Base-by-base conservation (phyloP, 2,888 invertebrate genomes). In the Melieria crassipennis region DNA sequence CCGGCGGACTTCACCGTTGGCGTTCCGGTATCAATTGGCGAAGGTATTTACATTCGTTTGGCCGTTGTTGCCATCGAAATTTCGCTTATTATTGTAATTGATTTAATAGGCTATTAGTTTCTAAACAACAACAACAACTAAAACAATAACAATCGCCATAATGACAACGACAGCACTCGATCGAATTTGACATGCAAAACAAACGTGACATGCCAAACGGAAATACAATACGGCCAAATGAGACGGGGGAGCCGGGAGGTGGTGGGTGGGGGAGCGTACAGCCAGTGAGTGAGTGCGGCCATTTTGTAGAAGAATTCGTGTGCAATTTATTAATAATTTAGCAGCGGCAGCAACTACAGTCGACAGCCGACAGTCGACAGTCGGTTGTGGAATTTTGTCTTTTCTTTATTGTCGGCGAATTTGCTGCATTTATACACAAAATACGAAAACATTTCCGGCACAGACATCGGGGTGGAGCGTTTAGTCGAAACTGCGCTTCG, bases 101-200 rank as follows among this genome's bases (percentile, higher is more conserved):
- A 69, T 69, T 62, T 69, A 69, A 69, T 69, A 55, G 68, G 62
- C 62, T 69, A 69, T 69, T 69, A 69, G 47, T 69, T 69, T 62
- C 55, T 52, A 56, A 50, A 66, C 10, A n/a, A 42, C 47, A 42
- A 57, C 57, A 47, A 43, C 10, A 58, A 30, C 30, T 30, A 30
- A 30, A 60, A 45, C 45, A 60, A 60, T 30, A 30, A 30, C 30
- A 30, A 30, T 30, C 30, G 30, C 30, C 30, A 30, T 30, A 30
- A 30, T 30, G 30, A 30, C 30, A 30, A 30, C 30, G 30, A 30
- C 30, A 67, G 67, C 52, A 45, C 16, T 50, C 61, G 50, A 60
- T 61, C 43, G 13, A 67, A 68, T 72, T 72, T 72, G 69, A 69
- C 72, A 72, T 72, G 72, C 72, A 69, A 72, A 72, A 72, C 65